phyloP scores from a whole-genome alignment of 2,797 vertebrate genomes.

The Poeciliopsis paucimaculata region DNA sequence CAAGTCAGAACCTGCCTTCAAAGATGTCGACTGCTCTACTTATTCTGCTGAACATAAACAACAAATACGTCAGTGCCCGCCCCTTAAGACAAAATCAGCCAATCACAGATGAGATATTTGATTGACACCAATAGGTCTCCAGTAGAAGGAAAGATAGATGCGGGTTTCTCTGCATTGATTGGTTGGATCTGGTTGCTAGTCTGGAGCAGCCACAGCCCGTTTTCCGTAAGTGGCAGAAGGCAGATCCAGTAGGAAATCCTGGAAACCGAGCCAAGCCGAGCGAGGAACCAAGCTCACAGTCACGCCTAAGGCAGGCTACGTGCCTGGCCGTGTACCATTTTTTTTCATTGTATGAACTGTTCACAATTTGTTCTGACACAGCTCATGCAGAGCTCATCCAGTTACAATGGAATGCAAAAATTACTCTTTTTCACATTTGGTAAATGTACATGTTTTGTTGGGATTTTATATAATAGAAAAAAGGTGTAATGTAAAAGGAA shows the following conservation, averaged over 20 bases:
- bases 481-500: background rate
- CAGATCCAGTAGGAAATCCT: constrained; percentile 44
- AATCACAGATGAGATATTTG: constrained; percentile 39
- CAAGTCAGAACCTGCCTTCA: constrained; percentile 9
- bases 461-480: background rate
- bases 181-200: constrained; percentile 17
- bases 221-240: background rate
- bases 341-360: constrained; percentile 1
- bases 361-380: constrained; percentile 42
- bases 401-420: background rate
- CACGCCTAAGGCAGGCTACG: constrained; percentile 37
- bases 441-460: background rate
- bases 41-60: constrained; percentile 66
- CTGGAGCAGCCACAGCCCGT: accelerated
- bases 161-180: constrained; percentile 44
- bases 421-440: background rate
- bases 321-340: constrained; percentile 15
- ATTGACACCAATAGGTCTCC: constrained; percentile 17
- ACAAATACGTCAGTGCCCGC: constrained; percentile 71
- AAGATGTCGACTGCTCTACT: constrained; percentile 75
- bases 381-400: background rate
- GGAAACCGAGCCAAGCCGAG: constrained; percentile 17
- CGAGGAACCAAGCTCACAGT: constrained; percentile 21
- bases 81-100: constrained; percentile 34
- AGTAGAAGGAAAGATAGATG: constrained; percentile 2